Base-by-base conservation (phyloP, 2,888 invertebrate species). In the Caenorhabditis sulstoni region DNA sequence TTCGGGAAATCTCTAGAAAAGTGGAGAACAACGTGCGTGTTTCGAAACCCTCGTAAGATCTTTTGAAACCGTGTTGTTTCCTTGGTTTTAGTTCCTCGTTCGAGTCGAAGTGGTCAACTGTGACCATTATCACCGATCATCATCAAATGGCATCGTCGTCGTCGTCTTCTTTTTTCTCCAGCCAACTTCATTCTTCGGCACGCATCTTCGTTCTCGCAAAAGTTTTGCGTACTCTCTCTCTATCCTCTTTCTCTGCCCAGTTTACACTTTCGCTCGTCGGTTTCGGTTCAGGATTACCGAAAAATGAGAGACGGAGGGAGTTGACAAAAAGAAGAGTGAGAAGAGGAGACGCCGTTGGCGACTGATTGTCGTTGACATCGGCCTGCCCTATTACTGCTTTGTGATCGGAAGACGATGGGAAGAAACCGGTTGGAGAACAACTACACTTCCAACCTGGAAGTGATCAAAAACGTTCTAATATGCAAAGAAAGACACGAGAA, bases 321-420 rank as follows among this genome's bases (percentile, higher is more conserved):
- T 29, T 7, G 29, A 7, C 29, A 7, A 29, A 29, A 29, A 68
- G 45, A 71, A 20, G 55, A 35, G 53, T n/a, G n/a, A 64, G 49
- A 44, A 49, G 49, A 55, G 45, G 23, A 52, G 55, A 53, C 35
- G 70, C 45, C 53, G 47, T 55, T 58, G 73, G 58, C 73, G 52
- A 73, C 73, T 73, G 73, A 73, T 73, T 73, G 73, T 73, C 73
- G 73, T 64, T 73, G 73, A 73, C 73, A 64, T 73, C 55, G 64
- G 29, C 64, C 50, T 58, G 57, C 57, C 64, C 73, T 64, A 64
- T 73, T 64, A 64, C 73, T 73, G 73, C 73, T 65, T 57, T 58
- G 41, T 50, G 58, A 62, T 71, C 49, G 58, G 58, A 73, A 50
- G 39, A 57, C 29, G 29, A 29, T 5, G 7, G 29, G 23, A 49